Base-by-base conservation (phyloP, 1,140 invertebrate genomes). In the Phenacoccus solenopsis region DNA sequence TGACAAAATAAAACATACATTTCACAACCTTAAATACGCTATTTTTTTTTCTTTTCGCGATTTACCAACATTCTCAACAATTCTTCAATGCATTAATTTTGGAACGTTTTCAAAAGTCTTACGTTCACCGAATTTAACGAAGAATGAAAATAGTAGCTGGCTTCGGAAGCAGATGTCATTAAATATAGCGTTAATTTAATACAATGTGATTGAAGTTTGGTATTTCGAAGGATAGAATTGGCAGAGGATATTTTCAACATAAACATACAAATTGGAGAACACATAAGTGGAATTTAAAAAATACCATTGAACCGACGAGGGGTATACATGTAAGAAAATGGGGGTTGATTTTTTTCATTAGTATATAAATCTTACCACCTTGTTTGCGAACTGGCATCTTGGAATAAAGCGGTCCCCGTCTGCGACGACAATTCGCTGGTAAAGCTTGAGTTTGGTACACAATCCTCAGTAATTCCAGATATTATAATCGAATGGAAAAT, bases 321-420 rank as follows among this genome's bases (percentile, higher is more conserved):
- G n/a, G n/a, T n/a, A n/a, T n/a, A n/a, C n/a, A n/a, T n/a, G n/a
- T n/a, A n/a, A n/a, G n/a, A n/a, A n/a, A n/a, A n/a, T n/a, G n/a
- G n/a, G n/a, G n/a, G n/a, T 49, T n/a, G 16, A 49, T 5, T 16
- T 49, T 49, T n/a, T n/a, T n/a, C n/a, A n/a, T n/a, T n/a, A n/a
- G n/a, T n/a, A n/a, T n/a, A n/a, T n/a, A n/a, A n/a, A n/a, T n/a
- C 59, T 70, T 35, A 70, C 69, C 69, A 25, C 68, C 70, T 71
- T 71, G 70, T 49, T 71, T 71, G 21, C 70, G 68, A 21, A 69
- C 67, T n/a, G 70, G 70, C 70, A 71, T 71, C 57, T 67, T 38
- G 5, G 28, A 21, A 12, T 30, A 3, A 20, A 16, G 3, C n/a
- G 9, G 21, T 57, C 32, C 4, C 20, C 10, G 68, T 56, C n/a